Conservation (phyloP, 2,888 invertebrate species). For the Cyclophora albipunctata region DNA sequence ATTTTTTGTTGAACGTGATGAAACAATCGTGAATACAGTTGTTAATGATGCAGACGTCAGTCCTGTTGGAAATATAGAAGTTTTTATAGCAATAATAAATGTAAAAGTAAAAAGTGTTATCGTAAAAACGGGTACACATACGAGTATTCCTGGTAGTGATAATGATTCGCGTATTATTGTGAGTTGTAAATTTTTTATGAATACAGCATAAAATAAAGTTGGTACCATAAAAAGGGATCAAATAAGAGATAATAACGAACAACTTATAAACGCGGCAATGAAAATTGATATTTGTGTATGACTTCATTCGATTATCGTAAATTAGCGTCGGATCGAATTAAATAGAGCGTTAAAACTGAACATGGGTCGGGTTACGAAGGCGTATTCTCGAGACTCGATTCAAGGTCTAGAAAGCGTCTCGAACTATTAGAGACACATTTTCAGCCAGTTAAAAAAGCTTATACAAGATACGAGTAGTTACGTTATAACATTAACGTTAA, state of each 20-base stretch:
- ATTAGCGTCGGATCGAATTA: conserved; percentile 55
- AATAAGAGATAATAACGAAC: conserved; percentile 18
- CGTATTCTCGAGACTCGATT: no score
- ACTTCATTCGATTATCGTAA: conserved; percentile 69
- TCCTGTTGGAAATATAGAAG: conserved; percentile 35
- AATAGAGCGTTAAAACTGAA: conserved; percentile 70
- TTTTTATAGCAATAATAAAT: conserved; percentile 25
- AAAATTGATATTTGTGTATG: conserved; percentile 50
- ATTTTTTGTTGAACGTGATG: background rate
- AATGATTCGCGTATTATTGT: no score
- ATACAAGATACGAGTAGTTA: no score
- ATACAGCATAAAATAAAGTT: background rate
- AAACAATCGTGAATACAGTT: conserved; percentile 13
- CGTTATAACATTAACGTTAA: no score
- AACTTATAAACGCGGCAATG: conserved; percentile 20
- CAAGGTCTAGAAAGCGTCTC: no score
- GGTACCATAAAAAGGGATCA: conserved; percentile 42
- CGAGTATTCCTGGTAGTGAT: conserved; percentile 23
- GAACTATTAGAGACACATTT: no score
- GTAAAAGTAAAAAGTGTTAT: conserved; percentile 8
- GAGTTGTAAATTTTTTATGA: background rate
- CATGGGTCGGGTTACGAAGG: conserved; percentile 62
- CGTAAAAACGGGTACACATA: conserved; percentile 7
- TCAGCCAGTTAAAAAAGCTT: no score
- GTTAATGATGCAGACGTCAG: conserved; percentile 48